Conservation (phyloP, 2,888 invertebrate genomes). For the Stenolophus ochropezus region DNA sequence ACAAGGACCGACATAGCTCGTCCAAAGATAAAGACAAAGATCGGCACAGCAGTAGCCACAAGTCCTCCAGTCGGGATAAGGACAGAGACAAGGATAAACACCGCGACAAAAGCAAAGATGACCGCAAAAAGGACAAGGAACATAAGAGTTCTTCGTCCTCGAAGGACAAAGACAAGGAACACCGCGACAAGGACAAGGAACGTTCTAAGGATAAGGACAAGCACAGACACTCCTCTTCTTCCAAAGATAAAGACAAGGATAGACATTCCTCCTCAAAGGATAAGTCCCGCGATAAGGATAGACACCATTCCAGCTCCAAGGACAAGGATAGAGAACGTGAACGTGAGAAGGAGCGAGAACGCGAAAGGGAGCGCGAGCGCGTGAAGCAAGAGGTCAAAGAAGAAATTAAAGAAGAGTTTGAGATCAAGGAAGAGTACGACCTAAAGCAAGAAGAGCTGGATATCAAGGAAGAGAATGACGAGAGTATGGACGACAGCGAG, state of each 20-base stretch:
- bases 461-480: conserved; percentile 68
- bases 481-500: conserved; percentile 60
- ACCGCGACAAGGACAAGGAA: conserved; percentile 72
- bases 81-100: conserved; percentile 69
- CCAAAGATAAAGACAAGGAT: conserved; percentile 71
- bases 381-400: neutral
- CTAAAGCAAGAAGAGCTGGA: conserved; percentile 27
- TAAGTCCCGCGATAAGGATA: conserved; percentile 66
- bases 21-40: conserved; percentile 69
- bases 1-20: conserved; percentile 69
- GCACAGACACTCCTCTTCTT: conserved; percentile 67
- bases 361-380: conserved; percentile 64
- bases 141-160: conserved; percentile 69
- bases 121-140: conserved; percentile 67
- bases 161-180: conserved; percentile 74
- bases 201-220: conserved; percentile 72
- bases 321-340: conserved; percentile 78
- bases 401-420: conserved; percentile 65
- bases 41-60: conserved; percentile 72
- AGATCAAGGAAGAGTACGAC: conserved; percentile 66
- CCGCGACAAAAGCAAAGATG: conserved; percentile 65
- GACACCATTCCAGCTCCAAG: conserved; percentile 72
- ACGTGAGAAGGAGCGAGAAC: conserved; percentile 69
- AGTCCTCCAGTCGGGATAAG: conserved; percentile 68
- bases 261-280: conserved; percentile 69